phyloP scores from a whole-genome alignment of 2,797 vertebrate species.

The Esox masquinongy region DNA sequence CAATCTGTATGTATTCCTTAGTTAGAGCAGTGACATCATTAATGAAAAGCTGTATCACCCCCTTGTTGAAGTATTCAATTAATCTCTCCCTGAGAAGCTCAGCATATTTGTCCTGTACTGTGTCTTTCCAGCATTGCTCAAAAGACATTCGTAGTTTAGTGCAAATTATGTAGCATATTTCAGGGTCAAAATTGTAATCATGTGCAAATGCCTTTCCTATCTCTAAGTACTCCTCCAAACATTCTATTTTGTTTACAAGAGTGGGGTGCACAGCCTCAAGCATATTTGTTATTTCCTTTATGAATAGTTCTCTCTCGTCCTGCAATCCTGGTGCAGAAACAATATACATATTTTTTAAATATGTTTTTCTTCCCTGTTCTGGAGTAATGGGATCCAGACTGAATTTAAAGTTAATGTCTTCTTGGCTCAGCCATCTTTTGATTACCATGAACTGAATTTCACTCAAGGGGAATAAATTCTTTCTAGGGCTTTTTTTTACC shows the following conservation, averaged over 20 bases:
- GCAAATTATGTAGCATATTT: slow-evolving; percentile 4
- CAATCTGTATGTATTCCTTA: slow-evolving; percentile 47
- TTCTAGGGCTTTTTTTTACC: slow-evolving; percentile 10
- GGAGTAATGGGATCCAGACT: neutral
- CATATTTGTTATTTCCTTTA: neutral
- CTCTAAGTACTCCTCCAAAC: slow-evolving; percentile 37
- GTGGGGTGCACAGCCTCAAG: slow-evolving; percentile 33
- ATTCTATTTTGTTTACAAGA: slow-evolving; percentile 20
- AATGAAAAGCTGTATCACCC: slow-evolving; percentile 50
- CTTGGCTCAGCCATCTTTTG: slow-evolving; percentile 31
- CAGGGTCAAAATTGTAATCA: slow-evolving; percentile 34
- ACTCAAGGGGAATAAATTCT: slow-evolving; percentile 34
- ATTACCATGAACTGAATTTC: slow-evolving; percentile 44
- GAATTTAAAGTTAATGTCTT: slow-evolving; percentile 19
- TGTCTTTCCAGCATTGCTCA: slow-evolving; percentile 52
- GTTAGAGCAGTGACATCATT: slow-evolving; percentile 33
- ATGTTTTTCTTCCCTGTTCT: slow-evolving; percentile 42
- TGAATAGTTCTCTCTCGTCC: slow-evolving; percentile 21
- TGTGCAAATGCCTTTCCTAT: slow-evolving; percentile 32
- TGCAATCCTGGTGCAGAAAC: slow-evolving; percentile 38
- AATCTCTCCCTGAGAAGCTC: slow-evolving; percentile 54
- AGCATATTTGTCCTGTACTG: slow-evolving; percentile 48
- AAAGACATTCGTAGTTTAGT: slow-evolving; percentile 45
- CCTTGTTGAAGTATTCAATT: slow-evolving; percentile 57
- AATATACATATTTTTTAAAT: slow-evolving; percentile 43